Evolutionary conservation across 2,797 vertebrate species (phyloP), one percentile per base, ranked within the genome.

Genomic region (Ispidina picta): DNA sequence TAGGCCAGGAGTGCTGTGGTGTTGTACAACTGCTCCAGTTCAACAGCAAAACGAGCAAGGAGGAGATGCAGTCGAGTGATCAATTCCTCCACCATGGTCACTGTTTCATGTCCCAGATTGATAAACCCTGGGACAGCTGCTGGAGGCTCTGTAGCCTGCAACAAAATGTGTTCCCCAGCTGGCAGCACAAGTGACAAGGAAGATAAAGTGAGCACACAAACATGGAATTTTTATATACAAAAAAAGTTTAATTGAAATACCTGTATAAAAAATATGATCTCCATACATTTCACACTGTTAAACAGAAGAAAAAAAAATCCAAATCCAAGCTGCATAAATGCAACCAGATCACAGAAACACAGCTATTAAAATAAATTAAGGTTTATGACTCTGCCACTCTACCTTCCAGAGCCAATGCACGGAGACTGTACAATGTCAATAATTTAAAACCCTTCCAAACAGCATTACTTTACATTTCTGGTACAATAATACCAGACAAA

Each of bases 231-330:
- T 97, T 98, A 97, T 97, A 97, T 98, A 98, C 98, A 98, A 99
- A 99, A 98, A 97, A 98, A 95, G 95, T 99, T 99, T 99, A 99
- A 99, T 99, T 98, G 98, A 99, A 99, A 99, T 97, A 98, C 98
- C 98, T 98, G 98, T 99, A 99, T 99, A 98, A 98, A 99, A 99
- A 99, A 99, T 99, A 99, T 97, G 98, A 98, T 98, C 98, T 99
- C 97, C 98, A 98, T 98, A 98, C 97, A 97, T 98, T 97, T 98
- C 98, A 98, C 98, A 98, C 98, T 97, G 97, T 97, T 98, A 95
- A 98, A 98, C 97, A 97, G 97, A 97, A 97, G 94, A 37, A 95
- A 96, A 94, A 58, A 97, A 97, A 97, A 89, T 90, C 92, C 95
- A 97, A 97, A 95, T 96, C 95, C 97, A 97, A 94, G 97, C 97